Evolutionary conservation across 2,888 invertebrate genomes (phyloP).

Genomic region (Pomacea canaliculata): DNA sequence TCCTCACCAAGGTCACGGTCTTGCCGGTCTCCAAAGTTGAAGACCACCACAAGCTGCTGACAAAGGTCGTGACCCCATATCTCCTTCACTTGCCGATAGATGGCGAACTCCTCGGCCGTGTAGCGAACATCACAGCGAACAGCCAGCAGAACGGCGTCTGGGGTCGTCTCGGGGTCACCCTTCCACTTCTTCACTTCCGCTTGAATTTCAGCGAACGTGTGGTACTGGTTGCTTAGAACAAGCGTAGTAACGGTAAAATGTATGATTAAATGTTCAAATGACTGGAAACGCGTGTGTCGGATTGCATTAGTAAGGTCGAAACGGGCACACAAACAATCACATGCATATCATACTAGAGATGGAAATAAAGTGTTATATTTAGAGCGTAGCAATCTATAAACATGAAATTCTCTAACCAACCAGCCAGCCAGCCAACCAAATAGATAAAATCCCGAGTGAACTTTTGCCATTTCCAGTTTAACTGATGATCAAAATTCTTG

Average conservation of each 20-base stretch:
- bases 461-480: constrained; percentile 23
- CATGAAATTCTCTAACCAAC: no score
- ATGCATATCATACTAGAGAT: no score
- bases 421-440: no score
- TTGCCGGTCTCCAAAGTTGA: constrained; percentile 17
- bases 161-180: not conserved
- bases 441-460: not conserved
- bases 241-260: no score
- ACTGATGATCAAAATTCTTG: not conserved
- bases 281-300: no score
- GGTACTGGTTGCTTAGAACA: not conserved
- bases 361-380: no score
- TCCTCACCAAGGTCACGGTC: not conserved
- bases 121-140: constrained; percentile 23
- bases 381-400: no score
- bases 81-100: constrained; percentile 14
- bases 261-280: no score
- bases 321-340: no score
- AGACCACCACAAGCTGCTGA: constrained; percentile 8
- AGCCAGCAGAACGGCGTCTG: constrained; percentile 3
- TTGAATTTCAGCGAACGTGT: not conserved
- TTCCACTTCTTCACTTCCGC: constrained; percentile 16
- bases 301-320: no score
- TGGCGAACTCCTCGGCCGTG: constrained; percentile 20
- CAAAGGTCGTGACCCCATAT: constrained; percentile 12